Evolutionary conservation across 2,888 invertebrate genomes (phyloP).

Genomic region (Tetheella fluctuosa): DNA sequence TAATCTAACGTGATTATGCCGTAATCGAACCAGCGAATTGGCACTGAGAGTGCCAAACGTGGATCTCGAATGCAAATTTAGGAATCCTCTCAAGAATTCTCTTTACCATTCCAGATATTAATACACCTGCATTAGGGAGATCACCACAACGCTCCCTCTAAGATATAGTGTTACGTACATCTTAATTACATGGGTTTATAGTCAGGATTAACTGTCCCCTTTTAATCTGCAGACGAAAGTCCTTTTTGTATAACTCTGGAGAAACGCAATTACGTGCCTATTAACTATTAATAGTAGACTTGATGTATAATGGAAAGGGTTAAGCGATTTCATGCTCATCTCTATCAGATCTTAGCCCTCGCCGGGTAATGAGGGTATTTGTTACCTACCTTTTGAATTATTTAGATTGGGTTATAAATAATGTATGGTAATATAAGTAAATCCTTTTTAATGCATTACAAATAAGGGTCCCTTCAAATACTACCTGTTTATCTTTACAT

Average conservation of each 20-base stretch:
- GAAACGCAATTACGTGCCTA: slow-evolving; percentile 57
- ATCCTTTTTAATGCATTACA: slow-evolving; percentile 12
- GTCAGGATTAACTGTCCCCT: slow-evolving; percentile 50
- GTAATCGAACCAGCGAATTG: slow-evolving; percentile 44
- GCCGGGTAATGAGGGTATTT: slow-evolving; percentile 35
- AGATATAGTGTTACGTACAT: slow-evolving; percentile 36
- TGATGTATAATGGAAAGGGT: slow-evolving; percentile 52
- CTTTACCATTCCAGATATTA: slow-evolving; percentile 44
- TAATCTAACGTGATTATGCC: slow-evolving; percentile 44
- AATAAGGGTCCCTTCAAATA: slow-evolving; percentile 22
- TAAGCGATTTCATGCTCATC: slow-evolving; percentile 42
- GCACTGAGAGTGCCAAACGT: slow-evolving; percentile 33
- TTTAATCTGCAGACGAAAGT: slow-evolving; percentile 53
- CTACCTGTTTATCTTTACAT: slow-evolving; percentile 23
- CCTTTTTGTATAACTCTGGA: slow-evolving; percentile 40
- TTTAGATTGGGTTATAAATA: slow-evolving; percentile 28
- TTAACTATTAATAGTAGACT: slow-evolving; percentile 61
- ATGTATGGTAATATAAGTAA: slow-evolving; percentile 24
- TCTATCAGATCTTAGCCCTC: slow-evolving; percentile 47
- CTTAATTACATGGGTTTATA: slow-evolving; percentile 52
- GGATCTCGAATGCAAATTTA: slow-evolving; percentile 33
- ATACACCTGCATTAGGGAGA: slow-evolving; percentile 56
- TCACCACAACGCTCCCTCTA: slow-evolving; percentile 32
- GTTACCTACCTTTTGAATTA: slow-evolving; percentile 34
- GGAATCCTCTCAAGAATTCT: slow-evolving; percentile 45